Evolutionary conservation across 2,888 invertebrate genomes (phyloP).

Genomic region (Ernsta delagoae): DNA sequence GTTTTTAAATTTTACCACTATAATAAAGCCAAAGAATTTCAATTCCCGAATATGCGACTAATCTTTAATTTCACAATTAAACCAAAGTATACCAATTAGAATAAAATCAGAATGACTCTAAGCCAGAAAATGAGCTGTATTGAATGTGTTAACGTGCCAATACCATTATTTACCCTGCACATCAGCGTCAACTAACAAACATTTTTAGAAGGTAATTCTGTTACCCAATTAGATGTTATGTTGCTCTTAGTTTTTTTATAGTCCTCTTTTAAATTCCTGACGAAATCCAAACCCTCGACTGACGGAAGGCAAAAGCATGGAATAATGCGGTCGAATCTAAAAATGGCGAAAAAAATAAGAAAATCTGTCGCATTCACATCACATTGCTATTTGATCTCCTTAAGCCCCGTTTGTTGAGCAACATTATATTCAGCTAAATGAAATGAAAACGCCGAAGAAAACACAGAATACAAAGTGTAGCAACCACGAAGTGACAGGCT

Average conservation of each 20-base stretch:
- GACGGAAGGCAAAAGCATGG: not conserved
- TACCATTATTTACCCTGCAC: not conserved
- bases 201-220: not conserved
- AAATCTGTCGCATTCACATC: slow-evolving; percentile 8
- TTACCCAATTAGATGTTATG: slow-evolving; percentile 3
- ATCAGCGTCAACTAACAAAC: not conserved
- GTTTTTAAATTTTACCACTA: no score
- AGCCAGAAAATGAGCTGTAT: not conserved
- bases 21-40: not conserved
- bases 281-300: slow-evolving; percentile 4
- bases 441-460: slow-evolving; percentile 19
- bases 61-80: slow-evolving; percentile 1
- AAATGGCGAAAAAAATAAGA: not conserved
- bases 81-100: not conserved
- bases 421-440: slow-evolving; percentile 9
- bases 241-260: slow-evolving; percentile 4
- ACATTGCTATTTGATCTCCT: slow-evolving; percentile 27
- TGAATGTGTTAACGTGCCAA: not conserved
- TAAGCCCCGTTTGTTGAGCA: slow-evolving; percentile 27
- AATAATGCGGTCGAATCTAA: slow-evolving; percentile 15
- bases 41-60: not conserved
- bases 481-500: slow-evolving; percentile 26
- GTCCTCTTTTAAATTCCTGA: not conserved
- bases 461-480: slow-evolving; percentile 28
- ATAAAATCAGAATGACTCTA: slow-evolving; percentile 1